Conservation (phyloP, 2,797 vertebrate species). For the Acanthornis magna region DNA sequence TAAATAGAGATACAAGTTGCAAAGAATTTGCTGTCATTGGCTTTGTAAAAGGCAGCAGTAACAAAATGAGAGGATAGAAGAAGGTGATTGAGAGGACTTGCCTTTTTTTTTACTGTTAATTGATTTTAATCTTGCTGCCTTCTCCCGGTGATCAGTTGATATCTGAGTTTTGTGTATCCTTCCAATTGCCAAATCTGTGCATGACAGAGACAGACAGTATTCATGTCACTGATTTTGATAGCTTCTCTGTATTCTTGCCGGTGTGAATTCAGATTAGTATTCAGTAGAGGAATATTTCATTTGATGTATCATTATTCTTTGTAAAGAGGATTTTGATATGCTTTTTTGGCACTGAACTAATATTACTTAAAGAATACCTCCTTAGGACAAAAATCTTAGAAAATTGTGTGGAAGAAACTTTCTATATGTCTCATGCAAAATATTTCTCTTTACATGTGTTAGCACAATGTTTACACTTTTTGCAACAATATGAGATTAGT, state of each 20-base stretch:
- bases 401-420: not conserved
- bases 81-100: not conserved
- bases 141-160: not conserved
- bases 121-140: not conserved
- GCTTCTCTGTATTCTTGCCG: not conserved
- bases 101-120: not conserved
- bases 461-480: not conserved
- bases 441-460: not conserved
- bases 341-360: not conserved
- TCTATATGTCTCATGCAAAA: not conserved
- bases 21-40: not conserved
- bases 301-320: not conserved
- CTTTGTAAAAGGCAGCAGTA: not conserved
- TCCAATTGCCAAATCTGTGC: not conserved
- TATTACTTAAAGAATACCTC: not conserved
- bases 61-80: not conserved
- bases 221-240: not conserved
- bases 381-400: not conserved
- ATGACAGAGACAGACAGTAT: not conserved
- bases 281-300: not conserved
- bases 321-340: not conserved
- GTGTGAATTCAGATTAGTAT: not conserved
- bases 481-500: not conserved
- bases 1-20: not conserved
- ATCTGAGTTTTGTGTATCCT: not conserved